Evolutionary conservation across 92 coral and sea anemone genomes (phyloP).

Genomic region (Phenganax stokvisi): DNA sequence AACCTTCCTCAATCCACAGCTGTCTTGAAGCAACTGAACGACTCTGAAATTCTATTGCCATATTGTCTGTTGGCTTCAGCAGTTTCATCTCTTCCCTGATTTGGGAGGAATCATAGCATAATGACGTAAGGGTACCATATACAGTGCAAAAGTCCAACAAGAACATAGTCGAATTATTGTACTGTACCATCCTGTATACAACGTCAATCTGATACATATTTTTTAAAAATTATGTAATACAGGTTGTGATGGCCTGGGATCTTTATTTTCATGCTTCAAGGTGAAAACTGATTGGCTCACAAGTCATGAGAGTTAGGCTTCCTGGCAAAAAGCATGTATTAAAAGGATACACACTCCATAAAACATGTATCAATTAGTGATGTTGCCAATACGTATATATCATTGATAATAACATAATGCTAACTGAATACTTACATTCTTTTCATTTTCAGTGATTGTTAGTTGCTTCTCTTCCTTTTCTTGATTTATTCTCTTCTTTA

Average conservation of each 20-base stretch:
- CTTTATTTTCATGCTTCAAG: no score
- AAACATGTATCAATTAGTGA: no score
- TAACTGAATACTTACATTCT: not conserved
- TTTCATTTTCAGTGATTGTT: not conserved
- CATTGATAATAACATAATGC: not conserved
- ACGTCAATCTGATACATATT: no score
- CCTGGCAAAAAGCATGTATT: not conserved
- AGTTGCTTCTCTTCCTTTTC: not conserved
- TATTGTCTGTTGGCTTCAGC: not conserved
- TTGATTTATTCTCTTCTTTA: not conserved
- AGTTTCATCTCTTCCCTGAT: not conserved
- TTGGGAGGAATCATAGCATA: not conserved
- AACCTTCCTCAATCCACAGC: not conserved
- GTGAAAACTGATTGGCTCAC: no score
- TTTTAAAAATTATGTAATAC: no score
- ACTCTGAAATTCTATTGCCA: conserved; percentile 19
- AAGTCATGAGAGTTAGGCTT: no score
- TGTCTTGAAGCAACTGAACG: not conserved
- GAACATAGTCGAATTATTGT: no score
- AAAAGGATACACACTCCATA: not conserved
- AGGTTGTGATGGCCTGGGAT: no score
- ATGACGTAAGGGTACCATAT: not conserved
- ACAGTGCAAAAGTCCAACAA: no score
- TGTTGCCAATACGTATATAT: no score
- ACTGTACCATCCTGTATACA: no score